Evolutionary conservation across 2,888 invertebrate genomes (phyloP).

Genomic region (Xestobium rufovillosum): DNA sequence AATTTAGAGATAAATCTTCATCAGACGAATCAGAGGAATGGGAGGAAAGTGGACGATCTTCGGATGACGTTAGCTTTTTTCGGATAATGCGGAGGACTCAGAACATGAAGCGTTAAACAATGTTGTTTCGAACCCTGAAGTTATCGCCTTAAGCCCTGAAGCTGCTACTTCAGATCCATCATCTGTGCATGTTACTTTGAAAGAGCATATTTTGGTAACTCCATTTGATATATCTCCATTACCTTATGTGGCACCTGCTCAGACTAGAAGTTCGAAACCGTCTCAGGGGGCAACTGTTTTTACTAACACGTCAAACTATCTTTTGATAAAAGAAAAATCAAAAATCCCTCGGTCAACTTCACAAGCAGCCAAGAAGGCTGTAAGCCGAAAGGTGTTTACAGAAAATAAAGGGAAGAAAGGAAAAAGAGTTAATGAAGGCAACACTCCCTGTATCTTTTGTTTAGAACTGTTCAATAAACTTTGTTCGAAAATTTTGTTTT

Average conservation of each 20-base stretch:
- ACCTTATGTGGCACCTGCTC: neutral
- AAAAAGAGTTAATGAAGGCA: neutral
- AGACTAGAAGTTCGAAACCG: neutral
- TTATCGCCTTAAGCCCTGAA: too few species aligned
- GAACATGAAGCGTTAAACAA: too few species aligned
- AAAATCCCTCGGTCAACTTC: neutral
- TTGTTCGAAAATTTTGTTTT: neutral
- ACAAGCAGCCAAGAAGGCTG: neutral
- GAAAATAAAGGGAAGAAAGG: neutral
- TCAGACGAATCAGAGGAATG: conserved; percentile 2
- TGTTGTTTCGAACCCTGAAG: too few species aligned
- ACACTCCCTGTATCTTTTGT: conserved; percentile 1
- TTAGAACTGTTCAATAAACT: neutral
- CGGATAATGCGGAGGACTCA: too few species aligned
- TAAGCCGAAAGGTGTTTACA: neutral
- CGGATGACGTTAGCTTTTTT: conserved; percentile 1
- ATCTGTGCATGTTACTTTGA: too few species aligned
- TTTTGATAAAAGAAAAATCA: neutral
- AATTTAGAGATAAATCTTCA: neutral
- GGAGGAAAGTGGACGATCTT: neutral
- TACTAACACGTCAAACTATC: neutral
- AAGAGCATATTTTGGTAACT: too few species aligned
- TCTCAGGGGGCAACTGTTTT: neutral
- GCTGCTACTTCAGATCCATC: too few species aligned
- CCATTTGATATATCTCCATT: neutral